Conservation (phyloP, 2,888 invertebrate genomes). For the Rhagophthalmus giganteus region DNA sequence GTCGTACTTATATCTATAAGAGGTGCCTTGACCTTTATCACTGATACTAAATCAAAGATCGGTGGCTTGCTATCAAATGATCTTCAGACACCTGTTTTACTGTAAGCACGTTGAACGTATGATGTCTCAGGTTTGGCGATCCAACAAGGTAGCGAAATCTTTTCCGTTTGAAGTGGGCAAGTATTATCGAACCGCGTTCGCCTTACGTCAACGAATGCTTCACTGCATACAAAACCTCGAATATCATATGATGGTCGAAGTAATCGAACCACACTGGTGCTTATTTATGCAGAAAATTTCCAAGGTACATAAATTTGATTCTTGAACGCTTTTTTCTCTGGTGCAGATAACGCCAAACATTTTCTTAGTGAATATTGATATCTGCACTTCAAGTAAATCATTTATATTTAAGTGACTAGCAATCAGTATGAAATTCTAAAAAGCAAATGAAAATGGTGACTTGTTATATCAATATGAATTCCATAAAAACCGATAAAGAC, state of each 20-base stretch:
- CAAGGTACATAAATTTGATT: too few species aligned
- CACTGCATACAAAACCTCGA: conserved; percentile 95
- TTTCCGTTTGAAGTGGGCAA: conserved; percentile 71
- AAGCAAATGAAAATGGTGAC: too few species aligned
- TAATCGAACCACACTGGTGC: conserved; percentile 95
- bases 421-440: too few species aligned
- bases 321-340: too few species aligned
- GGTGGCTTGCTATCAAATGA: conserved; percentile 93
- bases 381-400: too few species aligned
- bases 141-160: conserved; percentile 87
- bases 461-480: too few species aligned
- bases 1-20: too few species aligned
- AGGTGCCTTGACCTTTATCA: conserved; percentile 95
- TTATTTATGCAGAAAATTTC: conserved; percentile 83
- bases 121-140: conserved; percentile 91
- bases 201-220: conserved; percentile 91
- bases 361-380: too few species aligned
- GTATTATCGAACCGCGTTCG: conserved; percentile 84
- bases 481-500: too few species aligned
- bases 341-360: too few species aligned
- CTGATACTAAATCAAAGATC: conserved; percentile 89
- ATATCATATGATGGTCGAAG: conserved; percentile 98
- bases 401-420: too few species aligned
- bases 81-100: conserved; percentile 92
- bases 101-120: conserved; percentile 94